phyloP scores from a whole-genome alignment of 2,797 vertebrate genomes.

The Enteromius anoplus region DNA sequence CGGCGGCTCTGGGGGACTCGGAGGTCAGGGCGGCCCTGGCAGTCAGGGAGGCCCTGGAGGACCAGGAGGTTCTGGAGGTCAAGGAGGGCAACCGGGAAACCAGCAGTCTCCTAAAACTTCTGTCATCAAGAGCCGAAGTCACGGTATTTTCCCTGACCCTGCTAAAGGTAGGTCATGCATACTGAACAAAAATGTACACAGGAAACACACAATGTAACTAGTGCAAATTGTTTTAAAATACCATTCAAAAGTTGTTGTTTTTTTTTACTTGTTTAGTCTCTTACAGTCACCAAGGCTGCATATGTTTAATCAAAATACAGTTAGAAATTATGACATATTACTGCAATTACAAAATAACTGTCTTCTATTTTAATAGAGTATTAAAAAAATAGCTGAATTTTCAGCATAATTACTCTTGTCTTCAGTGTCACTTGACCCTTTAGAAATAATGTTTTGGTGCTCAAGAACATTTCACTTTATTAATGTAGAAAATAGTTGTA shows the following conservation, averaged over 20 bases:
- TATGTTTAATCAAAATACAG: background rate
- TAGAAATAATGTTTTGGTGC: background rate
- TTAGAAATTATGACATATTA: background rate
- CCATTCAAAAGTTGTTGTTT: background rate
- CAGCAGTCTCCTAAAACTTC: conserved; percentile 92
- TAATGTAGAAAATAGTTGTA: background rate
- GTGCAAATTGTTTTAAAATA: background rate
- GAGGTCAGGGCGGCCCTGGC: conserved; percentile 60
- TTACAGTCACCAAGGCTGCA: background rate
- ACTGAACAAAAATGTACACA: background rate
- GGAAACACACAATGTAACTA: background rate
- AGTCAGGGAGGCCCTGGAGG: conserved; percentile 60
- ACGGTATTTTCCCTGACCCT: conserved; percentile 97
- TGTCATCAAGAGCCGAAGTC: conserved; percentile 98
- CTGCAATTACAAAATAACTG: background rate
- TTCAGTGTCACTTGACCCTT: background rate
- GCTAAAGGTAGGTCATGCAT: conserved; percentile 86
- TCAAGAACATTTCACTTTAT: background rate
- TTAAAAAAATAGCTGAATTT: background rate
- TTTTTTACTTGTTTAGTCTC: background rate
- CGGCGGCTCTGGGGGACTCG: conserved; percentile 66
- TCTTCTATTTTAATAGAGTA: background rate
- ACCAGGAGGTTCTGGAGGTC: conserved; percentile 66
- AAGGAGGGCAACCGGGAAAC: conserved; percentile 71
- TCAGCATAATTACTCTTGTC: background rate